Base-by-base conservation (phyloP, 2,797 vertebrate genomes). In the Anas bernieri region DNA sequence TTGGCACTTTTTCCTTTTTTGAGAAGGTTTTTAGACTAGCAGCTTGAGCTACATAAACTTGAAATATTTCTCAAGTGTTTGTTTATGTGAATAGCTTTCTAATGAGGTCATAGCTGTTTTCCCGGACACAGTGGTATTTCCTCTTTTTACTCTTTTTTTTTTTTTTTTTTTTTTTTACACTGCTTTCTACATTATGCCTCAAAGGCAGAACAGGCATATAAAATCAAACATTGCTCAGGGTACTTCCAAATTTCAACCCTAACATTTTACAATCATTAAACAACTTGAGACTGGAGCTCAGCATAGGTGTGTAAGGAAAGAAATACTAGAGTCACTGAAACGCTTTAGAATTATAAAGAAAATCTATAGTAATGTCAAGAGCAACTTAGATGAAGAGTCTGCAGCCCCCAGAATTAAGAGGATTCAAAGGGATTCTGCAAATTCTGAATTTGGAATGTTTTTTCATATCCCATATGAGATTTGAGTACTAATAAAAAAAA, bases 21-120 rank as follows among this genome's bases (percentile, higher is more conserved):
- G 66, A 95, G 87, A 72, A 93, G 59, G 50, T 90, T 97, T 97
- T 94, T 92, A 86, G 94, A 95, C 72, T 76, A 96, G 89, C 84
- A 94, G 82, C 79, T 89, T 93, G 83, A 87, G 83, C 86, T 95
- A 88, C 83, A 77, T 96, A 94, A 94, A 96, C 92, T 95, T 94
- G 82, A 96, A 96, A 96, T 97, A 93, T 88, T 95, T 96, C 92
- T 96, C 73, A 97, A 96, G 94, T 96, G 94, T 96, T 95, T 97
- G 96, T 96, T 96, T 95, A 92, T 94, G 84, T 85, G 96, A 96
- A 96, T 97, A 87, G 63, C 92, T 97, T 92, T 95, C 86, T 94
- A 90, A 95, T 97, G 96, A 97, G 92, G 93, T 97, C 96, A 97
- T 91, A 90, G 75, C 86, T 96, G 88, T 96, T 96, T 97, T 96